Base-by-base conservation (phyloP, 2,113 vertebrate species). In the Leuciscus idus region DNA sequence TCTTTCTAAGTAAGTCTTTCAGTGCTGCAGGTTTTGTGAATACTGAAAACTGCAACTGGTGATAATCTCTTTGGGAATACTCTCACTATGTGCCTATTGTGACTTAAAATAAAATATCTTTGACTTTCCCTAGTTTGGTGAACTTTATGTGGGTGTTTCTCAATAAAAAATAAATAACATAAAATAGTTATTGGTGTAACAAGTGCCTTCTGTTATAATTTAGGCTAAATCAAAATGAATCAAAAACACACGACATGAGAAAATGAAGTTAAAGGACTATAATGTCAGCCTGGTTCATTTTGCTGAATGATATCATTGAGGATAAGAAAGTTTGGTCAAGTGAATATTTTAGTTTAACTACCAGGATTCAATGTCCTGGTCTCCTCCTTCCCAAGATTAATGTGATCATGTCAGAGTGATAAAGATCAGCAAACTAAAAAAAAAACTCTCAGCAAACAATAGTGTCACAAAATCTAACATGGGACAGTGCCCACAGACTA, bases 361-460 rank as follows among this genome's bases (percentile, higher is more conserved):
- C 6, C 59, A 83, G 85, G 85, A 86, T 83, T 39, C 46, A 39
- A 6, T 87, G 43, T 86, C 79, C 80, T 87, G 72, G 30, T 87
- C 33, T 68, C 66, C 36, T 43, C 81, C 81, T 17, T 33, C 17
- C 19, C 19, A 28, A 21, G 4, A 23, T 11, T 30, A 70, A 48
- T 21, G 23, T 50, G 28, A 68, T 28, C 6, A 52, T 2, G 17
- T 17, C 2, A 21, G 8, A 30, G 3, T 21, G 26, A 77, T 28
- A 21, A 55, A 21, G 0, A 17, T 3, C 26, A 30, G 19, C 6
- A 21, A 21, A 57, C 33, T 33, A 2, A 57, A 21, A 21, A 39
- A 17, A 15, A 1, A 6, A 33, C 33, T 4, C 26, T 46, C 26
- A 62, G 36, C 43, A 68, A 64, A 15, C 61, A 28, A 15, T 12